These are phyloP conservation scores for Trissolcus brochymenae DNA, from an alignment of 2,888 invertebrate genomes.

Conservation along the genomic window DNA sequence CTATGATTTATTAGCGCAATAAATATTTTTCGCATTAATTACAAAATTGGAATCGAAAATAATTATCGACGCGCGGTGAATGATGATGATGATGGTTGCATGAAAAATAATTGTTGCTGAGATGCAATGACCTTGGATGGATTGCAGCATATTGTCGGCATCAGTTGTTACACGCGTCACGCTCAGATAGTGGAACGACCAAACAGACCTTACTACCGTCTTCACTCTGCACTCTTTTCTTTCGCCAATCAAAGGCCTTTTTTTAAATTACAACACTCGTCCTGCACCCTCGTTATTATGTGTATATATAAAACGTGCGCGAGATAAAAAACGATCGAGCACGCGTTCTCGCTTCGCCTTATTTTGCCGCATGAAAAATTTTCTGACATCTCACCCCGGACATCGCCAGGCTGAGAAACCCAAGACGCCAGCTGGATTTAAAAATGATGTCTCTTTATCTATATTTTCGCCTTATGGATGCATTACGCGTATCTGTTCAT, in stretches of 20 bases:
- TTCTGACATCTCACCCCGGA: conserved; percentile 18
- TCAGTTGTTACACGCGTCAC: conserved; percentile 49
- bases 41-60: conserved; percentile 16
- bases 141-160: conserved; percentile 50
- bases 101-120: conserved; percentile 35
- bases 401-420: conserved; percentile 1
- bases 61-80: conserved; percentile 19
- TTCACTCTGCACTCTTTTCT: conserved; percentile 28
- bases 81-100: conserved; percentile 5
- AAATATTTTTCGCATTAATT: conserved; percentile 33
- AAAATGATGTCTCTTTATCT: conserved; percentile 29
- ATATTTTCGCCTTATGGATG: conserved; percentile 16
- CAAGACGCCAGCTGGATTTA: conserved; percentile 18
- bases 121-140: conserved; percentile 55
- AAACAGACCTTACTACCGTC: conserved; percentile 60
- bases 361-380: conserved; percentile 35
- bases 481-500: not conserved
- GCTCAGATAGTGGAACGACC: conserved; percentile 55
- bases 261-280: conserved; percentile 41
- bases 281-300: conserved; percentile 35
- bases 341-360: conserved; percentile 39
- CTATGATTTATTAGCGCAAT: conserved; percentile 32
- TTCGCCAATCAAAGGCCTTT: conserved; percentile 47
- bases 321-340: conserved; percentile 46
- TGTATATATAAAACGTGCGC: conserved; percentile 41